Evolutionary conservation across 23 tunicate genomes (phyloP), one percentile per base, ranked within the genome.

Genomic region (Trididemnum nubilum): DNA sequence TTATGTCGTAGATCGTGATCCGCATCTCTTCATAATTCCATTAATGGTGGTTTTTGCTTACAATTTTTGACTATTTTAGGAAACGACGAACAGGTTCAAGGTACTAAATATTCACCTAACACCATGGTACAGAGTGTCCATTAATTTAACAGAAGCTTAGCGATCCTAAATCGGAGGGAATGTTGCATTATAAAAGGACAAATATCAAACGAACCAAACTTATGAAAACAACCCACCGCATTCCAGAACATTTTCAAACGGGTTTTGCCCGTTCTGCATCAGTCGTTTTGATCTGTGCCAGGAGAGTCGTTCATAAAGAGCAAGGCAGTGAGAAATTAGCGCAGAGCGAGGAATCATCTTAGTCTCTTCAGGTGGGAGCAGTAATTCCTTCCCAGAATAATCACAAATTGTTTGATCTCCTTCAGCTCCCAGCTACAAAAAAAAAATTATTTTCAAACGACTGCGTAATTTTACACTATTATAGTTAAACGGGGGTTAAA

Each of bases 271-370:
- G 35, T 73, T 77, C 28, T 15, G 12, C 4, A 81, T 33, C 23
- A 84, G 66, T 4, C 74, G 77, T 38, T 70, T 57, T 31, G 95
- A 49, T 84, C 87, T 89, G 51, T 89, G 95, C 95, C 95, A 89
- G 0, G 95, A 89, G n/a, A 89, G 51, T 29, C 87, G 76, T 32
- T 78, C 70, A 44, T 69, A 89, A 3, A 89, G 73, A 5, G 95
- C 65, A 65, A 89, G 29, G 24, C 59, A 64, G 60, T 89, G 88
- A 15, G 65, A 40, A 34, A 89, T 79, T 44, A 81, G 82, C 0
- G 84, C 85, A 15, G 87, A 52, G 35, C 64, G 67, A 32, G 95
- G 95, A 70, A 89, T 83, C 54, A 87, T 64, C 12, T 63, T 33
- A 22, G 84, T 85, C n/a, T 85, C 73, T 35, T 74, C 76, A 49